phyloP scores from a whole-genome alignment of 2,113 vertebrate genomes.

The Campylorhamphus procurvoides region DNA sequence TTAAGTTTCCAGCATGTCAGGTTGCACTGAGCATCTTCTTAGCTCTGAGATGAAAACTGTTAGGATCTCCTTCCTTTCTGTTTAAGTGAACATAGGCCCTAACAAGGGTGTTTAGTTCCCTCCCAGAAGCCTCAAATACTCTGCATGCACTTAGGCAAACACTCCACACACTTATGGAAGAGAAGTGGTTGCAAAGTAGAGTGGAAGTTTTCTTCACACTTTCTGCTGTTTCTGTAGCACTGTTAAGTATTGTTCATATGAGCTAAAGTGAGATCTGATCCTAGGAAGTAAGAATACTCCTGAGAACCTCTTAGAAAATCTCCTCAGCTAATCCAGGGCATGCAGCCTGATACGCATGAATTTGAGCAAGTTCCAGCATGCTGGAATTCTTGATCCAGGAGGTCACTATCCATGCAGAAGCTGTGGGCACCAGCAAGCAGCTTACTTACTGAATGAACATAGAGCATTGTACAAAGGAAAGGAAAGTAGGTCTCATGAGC shows the following conservation, averaged over 20 bases:
- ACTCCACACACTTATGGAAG: fast-evolving
- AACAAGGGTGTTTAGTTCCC: neutral
- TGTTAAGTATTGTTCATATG: neutral
- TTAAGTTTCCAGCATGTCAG: neutral
- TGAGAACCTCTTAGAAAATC: neutral
- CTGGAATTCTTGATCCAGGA: neutral
- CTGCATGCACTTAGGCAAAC: neutral
- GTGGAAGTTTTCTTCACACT: neutral
- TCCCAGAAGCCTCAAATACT: neutral
- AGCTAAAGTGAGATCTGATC: neutral
- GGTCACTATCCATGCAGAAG: neutral
- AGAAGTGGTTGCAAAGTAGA: neutral
- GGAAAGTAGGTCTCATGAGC: neutral
- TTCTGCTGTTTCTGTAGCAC: neutral
- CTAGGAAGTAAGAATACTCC: neutral
- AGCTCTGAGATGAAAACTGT: neutral
- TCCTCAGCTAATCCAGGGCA: neutral
- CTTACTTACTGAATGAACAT: neutral
- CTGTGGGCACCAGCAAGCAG: neutral
- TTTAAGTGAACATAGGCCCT: neutral
- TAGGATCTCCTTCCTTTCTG: neutral
- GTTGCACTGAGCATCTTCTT: neutral
- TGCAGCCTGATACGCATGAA: neutral
- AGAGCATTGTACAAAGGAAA: neutral
- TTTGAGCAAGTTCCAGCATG: neutral